phyloP scores from a whole-genome alignment of 2,888 invertebrate genomes.

The Glyphotaelius pellucidus region DNA sequence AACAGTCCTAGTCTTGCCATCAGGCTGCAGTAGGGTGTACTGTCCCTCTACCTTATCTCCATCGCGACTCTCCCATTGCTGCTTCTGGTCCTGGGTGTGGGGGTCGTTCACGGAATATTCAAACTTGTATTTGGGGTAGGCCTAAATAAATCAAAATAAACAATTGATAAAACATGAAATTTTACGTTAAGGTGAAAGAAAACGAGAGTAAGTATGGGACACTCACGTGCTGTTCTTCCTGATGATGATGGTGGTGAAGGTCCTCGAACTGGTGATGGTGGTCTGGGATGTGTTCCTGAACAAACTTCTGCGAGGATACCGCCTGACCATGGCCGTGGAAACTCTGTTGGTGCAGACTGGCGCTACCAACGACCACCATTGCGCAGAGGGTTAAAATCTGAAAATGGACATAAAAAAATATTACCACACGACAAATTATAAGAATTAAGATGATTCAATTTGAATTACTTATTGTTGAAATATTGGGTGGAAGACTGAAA shows the following conservation, averaged over 20 bases:
- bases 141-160: conserved; percentile 67
- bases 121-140: conserved; percentile 74
- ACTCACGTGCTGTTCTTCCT: conserved; percentile 48
- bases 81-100: conserved; percentile 78
- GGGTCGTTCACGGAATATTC: conserved; percentile 77
- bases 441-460: too few species aligned
- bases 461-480: background rate
- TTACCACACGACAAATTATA: background rate
- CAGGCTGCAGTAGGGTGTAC: conserved; percentile 77
- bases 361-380: conserved; percentile 26
- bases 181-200: background rate
- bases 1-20: conserved; percentile 77
- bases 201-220: background rate
- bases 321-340: conserved; percentile 51
- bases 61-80: conserved; percentile 76
- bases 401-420: background rate
- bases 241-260: conserved; percentile 35
- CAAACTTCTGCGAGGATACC: conserved; percentile 56
- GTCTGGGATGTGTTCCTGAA: conserved; percentile 50
- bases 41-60: conserved; percentile 76
- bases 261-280: conserved; percentile 40
- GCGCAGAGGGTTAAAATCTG: conserved; percentile 45
- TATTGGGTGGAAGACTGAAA: background rate
- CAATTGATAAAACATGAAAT: background rate
- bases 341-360: conserved; percentile 40